These are phyloP conservation scores for Echinometra lucunter DNA, from an alignment of 53 echinoderm and acorn worm species.

Conservation along the genomic window DNA sequence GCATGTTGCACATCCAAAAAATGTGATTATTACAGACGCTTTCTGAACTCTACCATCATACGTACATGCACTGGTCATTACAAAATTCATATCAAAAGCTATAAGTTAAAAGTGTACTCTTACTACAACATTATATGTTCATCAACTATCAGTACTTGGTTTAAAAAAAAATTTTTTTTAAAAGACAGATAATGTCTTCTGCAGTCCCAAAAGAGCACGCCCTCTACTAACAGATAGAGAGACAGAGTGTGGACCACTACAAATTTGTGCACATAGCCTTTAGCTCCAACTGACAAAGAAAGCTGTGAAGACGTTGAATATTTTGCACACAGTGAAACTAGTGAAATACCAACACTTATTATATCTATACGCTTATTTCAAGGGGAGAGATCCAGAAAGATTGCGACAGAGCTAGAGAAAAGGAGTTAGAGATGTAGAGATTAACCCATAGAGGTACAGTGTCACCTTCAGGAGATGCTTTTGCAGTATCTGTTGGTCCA, in stretches of 20 bases:
- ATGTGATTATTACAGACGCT: not conserved
- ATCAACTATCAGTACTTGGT: not conserved
- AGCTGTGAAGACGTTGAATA: not conserved
- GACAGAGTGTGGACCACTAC: not conserved
- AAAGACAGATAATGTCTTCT: too few relatives aligned
- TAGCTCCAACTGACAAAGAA: not conserved
- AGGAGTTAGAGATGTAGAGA: not conserved
- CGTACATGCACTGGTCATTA: not conserved
- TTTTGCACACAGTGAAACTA: not conserved
- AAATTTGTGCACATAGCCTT: not conserved
- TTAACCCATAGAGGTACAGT: not conserved
- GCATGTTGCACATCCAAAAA: not conserved
- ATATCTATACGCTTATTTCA: not conserved
- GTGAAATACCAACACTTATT: not conserved
- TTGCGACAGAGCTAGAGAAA: not conserved
- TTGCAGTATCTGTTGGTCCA: too few relatives aligned
- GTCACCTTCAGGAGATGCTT: too few relatives aligned
- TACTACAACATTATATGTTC: not conserved
- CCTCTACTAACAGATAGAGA: not conserved
- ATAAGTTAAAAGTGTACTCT: not conserved
- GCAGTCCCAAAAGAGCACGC: too few relatives aligned
- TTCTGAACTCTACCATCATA: not conserved
- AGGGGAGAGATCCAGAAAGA: not conserved
- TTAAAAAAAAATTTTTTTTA: too few relatives aligned
- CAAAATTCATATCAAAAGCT: not conserved